These are phyloP conservation scores for Drosophila hydei DNA, from an alignment of 1,140 invertebrate species.

Conservation along the genomic window DNA sequence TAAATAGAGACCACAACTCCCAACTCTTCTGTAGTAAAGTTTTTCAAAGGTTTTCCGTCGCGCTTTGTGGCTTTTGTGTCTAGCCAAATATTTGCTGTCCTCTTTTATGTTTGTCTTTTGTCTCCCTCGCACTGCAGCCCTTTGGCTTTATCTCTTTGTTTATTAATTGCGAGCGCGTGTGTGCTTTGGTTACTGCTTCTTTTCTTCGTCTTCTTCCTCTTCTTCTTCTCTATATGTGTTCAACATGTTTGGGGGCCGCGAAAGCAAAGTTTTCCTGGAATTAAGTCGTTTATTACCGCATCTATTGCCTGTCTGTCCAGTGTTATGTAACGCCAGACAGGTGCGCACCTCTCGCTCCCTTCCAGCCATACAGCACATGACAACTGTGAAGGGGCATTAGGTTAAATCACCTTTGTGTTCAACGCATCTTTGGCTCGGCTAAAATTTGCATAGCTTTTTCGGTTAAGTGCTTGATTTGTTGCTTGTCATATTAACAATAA, in stretches of 20 bases:
- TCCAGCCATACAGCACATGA: conserved; percentile 17
- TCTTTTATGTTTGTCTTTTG: conserved; percentile 33
- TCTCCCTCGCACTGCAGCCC: conserved; percentile 7
- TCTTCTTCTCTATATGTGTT: conserved; percentile 16
- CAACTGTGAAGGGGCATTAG: conserved; percentile 36
- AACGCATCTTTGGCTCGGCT: conserved; percentile 9
- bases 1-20: neutral
- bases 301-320: conserved; percentile 4
- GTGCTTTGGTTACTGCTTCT: conserved; percentile 26
- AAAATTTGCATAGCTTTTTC: conserved; percentile 31
- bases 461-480: conserved; percentile 1
- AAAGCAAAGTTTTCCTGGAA: conserved; percentile 43
- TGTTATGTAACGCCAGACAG: conserved; percentile 36
- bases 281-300: conserved; percentile 48
- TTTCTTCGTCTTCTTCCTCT: conserved; percentile 5
- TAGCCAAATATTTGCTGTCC: conserved; percentile 68
- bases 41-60: conserved; percentile 9
- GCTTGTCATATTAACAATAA: conserved; percentile 10
- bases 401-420: conserved; percentile 20
- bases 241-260: conserved; percentile 22
- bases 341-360: conserved; percentile 10
- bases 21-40: conserved; percentile 23
- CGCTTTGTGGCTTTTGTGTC: conserved; percentile 33
- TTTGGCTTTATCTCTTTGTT: conserved; percentile 32
- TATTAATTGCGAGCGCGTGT: conserved; percentile 57